Conservation (phyloP, 2,797 vertebrate species). For the Spea hammondii region DNA sequence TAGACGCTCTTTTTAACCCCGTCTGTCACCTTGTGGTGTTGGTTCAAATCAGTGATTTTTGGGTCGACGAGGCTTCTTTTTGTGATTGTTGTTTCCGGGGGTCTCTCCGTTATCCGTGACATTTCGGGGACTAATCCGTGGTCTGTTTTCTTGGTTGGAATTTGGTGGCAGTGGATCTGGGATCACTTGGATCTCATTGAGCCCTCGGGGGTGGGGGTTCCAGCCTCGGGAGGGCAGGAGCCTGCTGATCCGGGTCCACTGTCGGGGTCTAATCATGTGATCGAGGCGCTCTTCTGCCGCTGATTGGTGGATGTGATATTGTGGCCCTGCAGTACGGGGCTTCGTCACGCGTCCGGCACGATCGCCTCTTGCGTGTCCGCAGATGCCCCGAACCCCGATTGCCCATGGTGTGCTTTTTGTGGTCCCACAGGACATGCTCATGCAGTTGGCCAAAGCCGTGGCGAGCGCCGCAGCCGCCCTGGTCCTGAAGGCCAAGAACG, state of each 20-base stretch:
- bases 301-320: neutral
- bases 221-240: too few relatives aligned
- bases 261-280: neutral
- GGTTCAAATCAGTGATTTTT: constrained; percentile 11
- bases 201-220: too few relatives aligned
- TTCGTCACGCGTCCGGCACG: neutral
- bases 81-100: neutral
- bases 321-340: neutral
- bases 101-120: too few relatives aligned
- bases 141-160: too few relatives aligned
- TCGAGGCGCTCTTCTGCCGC: neutral
- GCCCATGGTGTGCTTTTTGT: too few relatives aligned
- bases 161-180: too few relatives aligned
- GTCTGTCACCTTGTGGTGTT: constrained; percentile 14
- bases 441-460: constrained; percentile 95
- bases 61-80: constrained; percentile 6
- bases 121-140: too few relatives aligned
- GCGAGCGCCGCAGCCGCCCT: constrained; percentile 89
- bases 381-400: neutral
- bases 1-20: neutral
- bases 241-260: too few relatives aligned
- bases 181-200: too few relatives aligned
- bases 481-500: constrained; percentile 94
- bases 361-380: neutral
- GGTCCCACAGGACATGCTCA: constrained; percentile 84